Evolutionary conservation across 2,113 vertebrate species (phyloP).

Genomic region (Gavia stellata): DNA sequence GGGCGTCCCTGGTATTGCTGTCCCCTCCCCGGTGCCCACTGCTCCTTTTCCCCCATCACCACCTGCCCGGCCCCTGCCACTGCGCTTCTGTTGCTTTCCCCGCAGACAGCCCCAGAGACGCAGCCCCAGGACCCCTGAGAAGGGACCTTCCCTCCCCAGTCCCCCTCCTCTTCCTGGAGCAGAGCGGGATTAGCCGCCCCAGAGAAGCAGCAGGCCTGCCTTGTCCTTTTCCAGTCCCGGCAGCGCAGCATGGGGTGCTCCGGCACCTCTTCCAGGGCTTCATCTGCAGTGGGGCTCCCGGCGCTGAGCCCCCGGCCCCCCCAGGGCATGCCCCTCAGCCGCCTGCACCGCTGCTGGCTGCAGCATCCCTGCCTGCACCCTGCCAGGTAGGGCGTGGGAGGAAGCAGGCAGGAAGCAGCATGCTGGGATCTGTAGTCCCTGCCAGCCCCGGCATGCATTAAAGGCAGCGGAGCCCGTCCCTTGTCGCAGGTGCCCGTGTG

Average conservation of each 20-base stretch:
- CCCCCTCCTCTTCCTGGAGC: neutral
- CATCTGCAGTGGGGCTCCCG: neutral
- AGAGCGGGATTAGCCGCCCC: neutral
- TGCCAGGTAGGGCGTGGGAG: neutral
- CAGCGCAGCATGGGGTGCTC: neutral
- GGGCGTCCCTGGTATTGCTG: neutral
- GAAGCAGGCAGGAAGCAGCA: neutral
- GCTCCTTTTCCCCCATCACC: neutral
- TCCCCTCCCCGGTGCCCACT: neutral
- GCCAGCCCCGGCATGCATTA: neutral
- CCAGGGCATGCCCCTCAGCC: neutral
- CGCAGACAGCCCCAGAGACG: neutral
- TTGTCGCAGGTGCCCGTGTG: neutral
- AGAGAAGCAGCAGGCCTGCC: neutral
- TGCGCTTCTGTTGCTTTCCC: neutral
- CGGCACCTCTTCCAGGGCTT: neutral
- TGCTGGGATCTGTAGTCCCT: constrained; percentile 51
- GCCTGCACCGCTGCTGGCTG: neutral
- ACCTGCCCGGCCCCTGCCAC: neutral
- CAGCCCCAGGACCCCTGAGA: neutral
- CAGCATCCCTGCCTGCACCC: constrained; percentile 21
- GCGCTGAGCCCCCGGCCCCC: neutral
- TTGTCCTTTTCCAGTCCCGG: neutral
- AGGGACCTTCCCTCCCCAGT: neutral
- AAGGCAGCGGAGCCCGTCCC: neutral